Evolutionary conservation across 2,113 vertebrate genomes (phyloP), one percentile per base, ranked within the genome.

Genomic region (Mustela nigripes): DNA sequence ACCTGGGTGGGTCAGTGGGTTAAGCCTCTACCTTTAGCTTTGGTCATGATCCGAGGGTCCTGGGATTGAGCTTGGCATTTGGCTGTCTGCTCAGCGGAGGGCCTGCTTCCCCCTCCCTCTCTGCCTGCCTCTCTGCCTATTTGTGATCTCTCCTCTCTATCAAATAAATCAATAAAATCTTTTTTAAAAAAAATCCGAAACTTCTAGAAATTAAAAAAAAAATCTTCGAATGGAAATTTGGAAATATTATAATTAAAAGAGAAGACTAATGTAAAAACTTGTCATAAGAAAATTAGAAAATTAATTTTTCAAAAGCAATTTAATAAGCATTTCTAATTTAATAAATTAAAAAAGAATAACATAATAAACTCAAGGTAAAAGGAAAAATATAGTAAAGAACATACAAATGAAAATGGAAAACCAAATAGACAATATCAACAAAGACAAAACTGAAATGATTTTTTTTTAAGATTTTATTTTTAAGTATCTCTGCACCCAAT

Each of bases 161-260:
- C 53, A 53, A 53, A 53, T 53, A 53, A 53, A 53, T 53, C 16
- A 53, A 53, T 53, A 53, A 53, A 53, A 53, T 53, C 50, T 53
- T 53, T 42, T 42, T 45, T 50, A 12, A 36, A 36, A 50, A 53
- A 53, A 53, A 53, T 85, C 45, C 16, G 21, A 90, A 95, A 83
- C 28, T 88, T 94, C 83, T 76, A 50, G 58, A 88, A 80, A 88
- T 69, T 74, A 67, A 73, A 63, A 94, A 39, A 36, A 67, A 73
- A 53, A 82, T 26, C 7, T 33, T n/a, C 26, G 76, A 74, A 65
- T 65, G 26, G 39, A 95, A 83, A 65, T 95, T 90, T 90, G 15
- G 33, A 63, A 74, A 89, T 45, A 26, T 56, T 48, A 71, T 74
- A 11, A 28, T 73, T 89, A 74, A 31, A 63, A 50, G 7, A 56